phyloP scores from a whole-genome alignment of 1,140 invertebrate species.

The Bombus impatiens region DNA sequence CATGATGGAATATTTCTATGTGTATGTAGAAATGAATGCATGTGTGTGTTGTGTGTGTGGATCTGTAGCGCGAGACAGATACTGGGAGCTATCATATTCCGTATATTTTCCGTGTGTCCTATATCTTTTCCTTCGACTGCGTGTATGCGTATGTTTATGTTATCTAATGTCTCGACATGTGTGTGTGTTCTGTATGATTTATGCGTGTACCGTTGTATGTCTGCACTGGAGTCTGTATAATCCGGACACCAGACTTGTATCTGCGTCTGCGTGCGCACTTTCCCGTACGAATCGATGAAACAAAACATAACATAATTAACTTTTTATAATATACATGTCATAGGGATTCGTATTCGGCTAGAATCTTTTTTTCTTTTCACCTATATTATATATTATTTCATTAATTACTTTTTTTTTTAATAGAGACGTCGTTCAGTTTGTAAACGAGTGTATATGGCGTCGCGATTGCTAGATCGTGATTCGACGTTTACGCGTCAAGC shows the following conservation, averaged over 20 bases:
- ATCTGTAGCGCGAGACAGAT: neutral
- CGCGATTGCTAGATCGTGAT: conserved; percentile 41
- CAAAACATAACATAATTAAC: conserved; percentile 74
- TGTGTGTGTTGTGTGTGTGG: neutral
- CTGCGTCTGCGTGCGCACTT: conserved; percentile 37
- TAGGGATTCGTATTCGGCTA: conserved; percentile 73
- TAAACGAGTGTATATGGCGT: conserved; percentile 63
- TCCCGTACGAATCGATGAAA: conserved; percentile 61
- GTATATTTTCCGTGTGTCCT: neutral
- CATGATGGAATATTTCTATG: conserved; percentile 50
- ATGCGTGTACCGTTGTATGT: conserved; percentile 1
- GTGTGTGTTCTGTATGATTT: conserved; percentile 14
- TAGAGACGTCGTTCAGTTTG: conserved; percentile 71
- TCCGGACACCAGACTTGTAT: neutral
- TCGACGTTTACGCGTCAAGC: conserved; percentile 44
- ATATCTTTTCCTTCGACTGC: neutral
- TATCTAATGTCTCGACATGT: neutral
- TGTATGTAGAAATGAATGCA: neutral
- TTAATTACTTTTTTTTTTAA: conserved; percentile 66
- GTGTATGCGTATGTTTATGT: conserved; percentile 18
- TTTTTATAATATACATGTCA: conserved; percentile 76
- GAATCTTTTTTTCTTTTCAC: conserved; percentile 64
- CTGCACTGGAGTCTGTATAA: conserved; percentile 6
- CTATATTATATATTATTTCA: conserved; percentile 74
- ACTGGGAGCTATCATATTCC: neutral